These are phyloP conservation scores for Prunella strophiata DNA, from an alignment of 2,797 vertebrate species.

Conservation along the genomic window DNA sequence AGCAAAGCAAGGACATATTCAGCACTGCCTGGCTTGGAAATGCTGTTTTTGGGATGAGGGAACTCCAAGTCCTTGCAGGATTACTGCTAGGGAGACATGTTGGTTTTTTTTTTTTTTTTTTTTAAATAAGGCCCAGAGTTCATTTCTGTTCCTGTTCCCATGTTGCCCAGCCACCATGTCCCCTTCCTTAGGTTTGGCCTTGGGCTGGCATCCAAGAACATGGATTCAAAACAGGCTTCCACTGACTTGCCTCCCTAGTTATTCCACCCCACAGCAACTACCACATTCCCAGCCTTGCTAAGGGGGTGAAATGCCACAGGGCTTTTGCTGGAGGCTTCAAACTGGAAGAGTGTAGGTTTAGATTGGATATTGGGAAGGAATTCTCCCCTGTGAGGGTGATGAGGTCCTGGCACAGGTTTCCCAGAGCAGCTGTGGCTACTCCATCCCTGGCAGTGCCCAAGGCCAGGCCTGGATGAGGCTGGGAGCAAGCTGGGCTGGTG, in stretches of 20 bases:
- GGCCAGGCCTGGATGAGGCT: rapidly evolving
- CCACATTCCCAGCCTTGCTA: neutral
- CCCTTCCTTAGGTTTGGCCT: neutral
- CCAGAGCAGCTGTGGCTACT: neutral
- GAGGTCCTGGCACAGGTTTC: neutral
- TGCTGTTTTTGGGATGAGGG: neutral
- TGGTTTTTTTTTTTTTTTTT: neutral
- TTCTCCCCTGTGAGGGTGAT: rapidly evolving
- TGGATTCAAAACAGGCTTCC: neutral
- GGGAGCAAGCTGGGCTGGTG: rapidly evolving
- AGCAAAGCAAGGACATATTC: neutral
- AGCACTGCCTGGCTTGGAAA: neutral
- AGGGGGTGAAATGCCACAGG: neutral
- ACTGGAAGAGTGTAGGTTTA: neutral
- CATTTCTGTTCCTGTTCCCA: neutral
- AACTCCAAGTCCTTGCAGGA: neutral
- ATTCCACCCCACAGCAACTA: neutral
- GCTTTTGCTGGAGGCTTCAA: neutral
- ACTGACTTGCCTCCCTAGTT: neutral
- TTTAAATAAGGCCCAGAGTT: neutral
- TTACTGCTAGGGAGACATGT: neutral
- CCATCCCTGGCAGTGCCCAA: rapidly evolving
- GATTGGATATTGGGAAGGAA: rapidly evolving
- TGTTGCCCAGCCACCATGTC: neutral
- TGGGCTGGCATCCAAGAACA: neutral